Evolutionary conservation across 2,888 invertebrate species (phyloP), one percentile per base, ranked within the genome.

Genomic region (Belgica antarctica): DNA sequence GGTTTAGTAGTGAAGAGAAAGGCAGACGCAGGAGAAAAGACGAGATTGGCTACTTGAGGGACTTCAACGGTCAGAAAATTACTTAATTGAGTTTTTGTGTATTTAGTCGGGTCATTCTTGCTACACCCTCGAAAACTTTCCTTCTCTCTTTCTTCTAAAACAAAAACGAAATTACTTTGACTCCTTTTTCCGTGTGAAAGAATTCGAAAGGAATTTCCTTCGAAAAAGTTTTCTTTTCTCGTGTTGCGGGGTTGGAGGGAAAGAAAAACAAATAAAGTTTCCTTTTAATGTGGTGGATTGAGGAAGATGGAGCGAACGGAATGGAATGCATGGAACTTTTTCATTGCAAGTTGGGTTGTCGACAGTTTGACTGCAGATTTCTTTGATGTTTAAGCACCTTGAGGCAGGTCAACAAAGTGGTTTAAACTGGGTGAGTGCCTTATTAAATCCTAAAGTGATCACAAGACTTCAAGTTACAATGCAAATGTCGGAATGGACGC

Each of bases 1-100:
- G 17, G 3, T 22, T 17, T 22, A 3, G 17, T 17, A 10, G 4
- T 12, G 52, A 41, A 41, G n/a, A 41, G 15, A 41, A 41, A 41
- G 41, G 3, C 22, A 22, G 17, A 22, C 52, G 52, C 5, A 17
- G 17, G 17, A 52, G 22, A 52, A 8, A 52, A 22, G 12, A 22
- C 2, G 22, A 17, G 52, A 52, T 52, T 17, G 12, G 25, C 19
- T 25, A 7, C 25, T 22, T 15, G 8, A 15, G 25, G n/a, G 59
- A 59, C 19, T 3, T 27, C 57, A 7, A n/a, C 34, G 52, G 52
- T 3, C 25, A 22, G 59, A 59, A 59, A 27, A 27, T 27, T 24
- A 59, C 59, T 59, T 59, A 59, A 59, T 59, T 59, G 59, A 59
- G 59, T 59, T 59, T 59, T 59, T 59, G 27, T 59, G 59, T 59